Conservation (phyloP, 1,140 invertebrate genomes). For the Campoletis sonorensis region DNA sequence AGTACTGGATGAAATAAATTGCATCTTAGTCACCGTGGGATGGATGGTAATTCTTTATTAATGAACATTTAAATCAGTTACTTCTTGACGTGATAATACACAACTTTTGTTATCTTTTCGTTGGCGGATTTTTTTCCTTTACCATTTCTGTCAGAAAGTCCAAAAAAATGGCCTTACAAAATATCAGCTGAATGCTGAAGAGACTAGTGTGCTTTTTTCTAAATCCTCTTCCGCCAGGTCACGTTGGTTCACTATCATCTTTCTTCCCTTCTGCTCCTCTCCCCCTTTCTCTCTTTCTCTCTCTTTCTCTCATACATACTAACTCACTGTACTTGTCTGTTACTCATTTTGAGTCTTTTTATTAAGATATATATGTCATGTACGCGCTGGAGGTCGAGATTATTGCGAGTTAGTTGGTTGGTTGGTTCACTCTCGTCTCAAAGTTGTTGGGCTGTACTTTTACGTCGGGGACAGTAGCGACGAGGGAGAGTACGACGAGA, state of each 20-base stretch:
- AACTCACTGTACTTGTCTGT: background rate
- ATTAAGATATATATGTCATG: slow-evolving; percentile 18
- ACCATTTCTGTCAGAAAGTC: background rate
- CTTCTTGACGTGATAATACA: background rate
- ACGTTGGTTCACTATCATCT: background rate
- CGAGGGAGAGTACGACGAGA: slow-evolving; percentile 22
- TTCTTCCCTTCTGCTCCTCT: background rate
- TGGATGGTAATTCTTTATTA: background rate
- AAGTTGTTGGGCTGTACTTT: slow-evolving; percentile 57
- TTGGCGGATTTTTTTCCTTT: background rate
- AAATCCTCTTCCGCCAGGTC: background rate
- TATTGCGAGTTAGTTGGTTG: slow-evolving; percentile 64
- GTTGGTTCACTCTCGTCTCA: slow-evolving; percentile 59
- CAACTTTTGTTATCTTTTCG: background rate
- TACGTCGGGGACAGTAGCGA: background rate
- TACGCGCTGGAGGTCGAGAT: slow-evolving; percentile 52
- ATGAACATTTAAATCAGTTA: background rate
- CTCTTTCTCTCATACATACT: background rate
- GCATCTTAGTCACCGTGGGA: no score
- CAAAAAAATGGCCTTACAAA: background rate
- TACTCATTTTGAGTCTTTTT: background rate
- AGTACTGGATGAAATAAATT: no score
- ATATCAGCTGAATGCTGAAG: background rate
- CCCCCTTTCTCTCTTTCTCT: slow-evolving; percentile 2
- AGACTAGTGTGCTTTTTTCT: background rate